A percentile compares a stretch with the other conserved stretches of the same genome.
Conservation (phyloP, 2,888 invertebrate genomes). For the Thera obeliscata region DNA sequence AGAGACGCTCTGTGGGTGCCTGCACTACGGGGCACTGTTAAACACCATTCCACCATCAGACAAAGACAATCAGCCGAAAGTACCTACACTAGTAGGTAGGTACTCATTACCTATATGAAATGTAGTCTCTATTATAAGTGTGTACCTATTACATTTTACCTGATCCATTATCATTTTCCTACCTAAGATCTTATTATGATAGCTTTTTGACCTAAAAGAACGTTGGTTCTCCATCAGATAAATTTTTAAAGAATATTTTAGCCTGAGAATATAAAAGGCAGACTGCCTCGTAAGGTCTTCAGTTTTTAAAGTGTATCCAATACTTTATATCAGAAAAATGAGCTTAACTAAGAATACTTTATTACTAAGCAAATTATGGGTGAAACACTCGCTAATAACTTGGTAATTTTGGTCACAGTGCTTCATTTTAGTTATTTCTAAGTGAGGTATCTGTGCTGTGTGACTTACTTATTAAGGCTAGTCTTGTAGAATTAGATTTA, state of each 20-base stretch:
- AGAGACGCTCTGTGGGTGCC: too few species aligned
- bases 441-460: constrained; percentile 1
- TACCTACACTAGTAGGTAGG: too few species aligned
- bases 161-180: too few species aligned
- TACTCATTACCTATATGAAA: too few species aligned
- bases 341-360: constrained; percentile 22
- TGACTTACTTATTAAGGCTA: not conserved
- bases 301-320: not conserved
- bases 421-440: not conserved
- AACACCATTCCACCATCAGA: too few species aligned
- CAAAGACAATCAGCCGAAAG: too few species aligned
- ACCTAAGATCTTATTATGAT: not conserved
- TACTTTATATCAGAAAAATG: constrained; percentile 9
- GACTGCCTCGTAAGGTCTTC: not conserved
- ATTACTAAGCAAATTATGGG: constrained; percentile 12
- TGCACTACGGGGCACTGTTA: too few species aligned
- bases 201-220: constrained; percentile 15
- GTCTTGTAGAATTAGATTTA: not conserved
- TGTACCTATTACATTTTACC: not conserved
- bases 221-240: not conserved
- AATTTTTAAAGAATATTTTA: constrained; percentile 21
- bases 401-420: constrained; percentile 4
- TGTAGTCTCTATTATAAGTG: too few species aligned
- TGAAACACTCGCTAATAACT: constrained; percentile 2
- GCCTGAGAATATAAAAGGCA: constrained; percentile 4